Base-by-base conservation (phyloP, 1,140 invertebrate genomes). In the Drosophila mayri region DNA sequence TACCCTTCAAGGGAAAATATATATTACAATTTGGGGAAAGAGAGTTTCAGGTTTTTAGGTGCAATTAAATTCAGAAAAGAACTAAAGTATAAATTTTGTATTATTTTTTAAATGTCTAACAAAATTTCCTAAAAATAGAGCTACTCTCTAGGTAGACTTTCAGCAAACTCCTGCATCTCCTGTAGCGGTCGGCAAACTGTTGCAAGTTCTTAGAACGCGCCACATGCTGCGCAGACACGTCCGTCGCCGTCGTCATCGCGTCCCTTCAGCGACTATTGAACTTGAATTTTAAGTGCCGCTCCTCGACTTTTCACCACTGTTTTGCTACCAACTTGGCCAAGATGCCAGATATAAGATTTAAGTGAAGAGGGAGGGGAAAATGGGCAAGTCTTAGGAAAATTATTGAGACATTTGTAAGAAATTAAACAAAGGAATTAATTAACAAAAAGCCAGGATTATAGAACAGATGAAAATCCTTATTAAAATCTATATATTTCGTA, bases 121-220 rank as follows among this genome's bases (percentile, higher is more conserved):
- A 37, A 22, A 18, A 11, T n/a, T 2, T n/a, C 11, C 38, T 16
- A 3, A n/a, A 59, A 28, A 11, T 6, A n/a, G 2, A 9, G 1
- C 18, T 38, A 66, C 47, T 49, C 32, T 10, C 8, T 46, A 11
- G 7, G 11, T 14, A 18, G 22, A 18, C 14, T 12, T 14, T 35
- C 8, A 30, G n/a, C 16, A 25, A 50, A 28, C 64, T 68, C 40
- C 18, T 59, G 59, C 59, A 40, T 41, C 66, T 68, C 62, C 47
- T 72, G 55, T 4, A 60, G 43, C 67, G 49, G 66, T 80, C 81
- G 81, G 81, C 81, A 73, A 84, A 84, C 81, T 84, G 81, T 85
- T 84, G 81, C 80, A 87, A 88, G 84, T 88, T 88, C 84, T 88
- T 78, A 88, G 84, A 88, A 88, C 80, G 84, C 84, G 80, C 85